These are phyloP conservation scores for Chironomus striatipennis DNA, from an alignment of 1,140 invertebrate species.

Conservation along the genomic window DNA sequence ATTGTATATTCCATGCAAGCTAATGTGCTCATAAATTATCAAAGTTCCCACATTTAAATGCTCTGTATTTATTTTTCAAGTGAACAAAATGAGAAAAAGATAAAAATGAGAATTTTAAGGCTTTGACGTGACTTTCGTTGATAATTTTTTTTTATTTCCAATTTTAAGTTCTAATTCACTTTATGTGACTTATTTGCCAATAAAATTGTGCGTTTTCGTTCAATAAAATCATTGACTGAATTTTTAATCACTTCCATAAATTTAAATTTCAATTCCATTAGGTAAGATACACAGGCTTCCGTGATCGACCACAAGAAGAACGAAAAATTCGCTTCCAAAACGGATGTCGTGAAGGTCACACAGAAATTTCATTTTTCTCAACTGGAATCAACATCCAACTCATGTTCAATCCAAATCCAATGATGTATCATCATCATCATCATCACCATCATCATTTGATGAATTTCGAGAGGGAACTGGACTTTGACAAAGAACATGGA, in stretches of 20 bases:
- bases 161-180: neutral
- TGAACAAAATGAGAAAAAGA: neutral
- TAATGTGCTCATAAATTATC: neutral
- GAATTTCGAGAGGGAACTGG: slow-evolving; percentile 60
- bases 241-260: neutral
- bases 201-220: neutral
- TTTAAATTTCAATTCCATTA: slow-evolving; percentile 41
- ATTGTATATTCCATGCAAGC: slow-evolving; percentile 29
- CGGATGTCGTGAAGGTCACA: slow-evolving; percentile 87
- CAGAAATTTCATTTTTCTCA: slow-evolving; percentile 85
- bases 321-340: slow-evolving; percentile 86
- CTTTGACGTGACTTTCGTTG: neutral
- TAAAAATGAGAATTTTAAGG: neutral
- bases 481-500: slow-evolving; percentile 92
- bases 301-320: slow-evolving; percentile 86
- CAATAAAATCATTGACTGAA: neutral
- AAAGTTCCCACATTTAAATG: neutral
- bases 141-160: neutral
- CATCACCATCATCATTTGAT: slow-evolving; percentile 32
- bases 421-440: slow-evolving; percentile 54
- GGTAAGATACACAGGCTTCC: slow-evolving; percentile 88
- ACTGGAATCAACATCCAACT: slow-evolving; percentile 92
- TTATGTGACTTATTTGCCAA: neutral
- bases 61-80: neutral
- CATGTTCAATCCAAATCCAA: slow-evolving; percentile 63